A percentile compares a stretch with the other conserved stretches of the same genome.
Evolutionary conservation across 1,140 invertebrate species (phyloP).

Genomic region (Hestina assimilis): DNA sequence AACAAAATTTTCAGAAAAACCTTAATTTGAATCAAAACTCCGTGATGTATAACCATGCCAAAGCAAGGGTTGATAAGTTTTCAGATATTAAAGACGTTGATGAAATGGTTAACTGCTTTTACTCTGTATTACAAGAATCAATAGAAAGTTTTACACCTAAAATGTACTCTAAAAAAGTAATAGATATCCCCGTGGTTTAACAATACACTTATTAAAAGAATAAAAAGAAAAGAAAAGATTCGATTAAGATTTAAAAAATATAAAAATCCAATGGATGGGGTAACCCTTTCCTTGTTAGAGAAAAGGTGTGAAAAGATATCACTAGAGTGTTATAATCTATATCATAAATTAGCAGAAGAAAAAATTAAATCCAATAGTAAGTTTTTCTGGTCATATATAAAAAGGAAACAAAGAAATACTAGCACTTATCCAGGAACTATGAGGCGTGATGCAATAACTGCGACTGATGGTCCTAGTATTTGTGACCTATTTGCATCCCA

Average conservation of each 20-base stretch:
- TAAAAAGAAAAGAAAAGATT: neutral
- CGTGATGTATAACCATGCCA: too few relatives aligned
- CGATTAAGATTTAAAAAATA: neutral
- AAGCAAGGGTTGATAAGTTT: too few relatives aligned
- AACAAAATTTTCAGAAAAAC: too few relatives aligned
- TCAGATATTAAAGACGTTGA: too few relatives aligned
- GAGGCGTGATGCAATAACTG: neutral
- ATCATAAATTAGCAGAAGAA: neutral
- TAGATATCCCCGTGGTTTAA: neutral
- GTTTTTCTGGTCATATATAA: neutral
- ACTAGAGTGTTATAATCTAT: neutral
- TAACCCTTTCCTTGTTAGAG: neutral
- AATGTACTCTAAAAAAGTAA: neutral
- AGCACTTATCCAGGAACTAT: neutral
- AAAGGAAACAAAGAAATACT: neutral
- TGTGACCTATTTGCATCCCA: constrained; percentile 8
- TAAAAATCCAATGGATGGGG: neutral
- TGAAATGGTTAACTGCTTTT: too few relatives aligned
- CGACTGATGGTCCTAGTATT: neutral
- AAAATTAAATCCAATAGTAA: neutral
- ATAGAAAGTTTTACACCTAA: neutral
- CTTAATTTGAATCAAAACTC: too few relatives aligned
- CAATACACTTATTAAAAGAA: neutral
- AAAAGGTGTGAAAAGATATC: neutral
- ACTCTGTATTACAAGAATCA: neutral